Evolutionary conservation across 2,113 vertebrate genomes (phyloP).

Genomic region (Butastur rufipennis): DNA sequence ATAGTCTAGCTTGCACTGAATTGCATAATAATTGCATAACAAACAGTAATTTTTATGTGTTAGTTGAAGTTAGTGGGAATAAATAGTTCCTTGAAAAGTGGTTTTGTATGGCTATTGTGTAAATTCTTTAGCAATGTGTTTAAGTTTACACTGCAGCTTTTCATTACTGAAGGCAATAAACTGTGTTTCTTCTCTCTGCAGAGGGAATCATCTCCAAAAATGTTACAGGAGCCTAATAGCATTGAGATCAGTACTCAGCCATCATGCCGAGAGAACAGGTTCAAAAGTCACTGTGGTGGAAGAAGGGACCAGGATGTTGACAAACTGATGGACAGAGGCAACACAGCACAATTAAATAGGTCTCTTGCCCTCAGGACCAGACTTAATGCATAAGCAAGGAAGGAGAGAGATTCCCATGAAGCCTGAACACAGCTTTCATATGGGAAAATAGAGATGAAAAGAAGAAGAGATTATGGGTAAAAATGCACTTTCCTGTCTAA

Average conservation of each 20-base stretch:
- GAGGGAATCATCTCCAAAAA: neutral
- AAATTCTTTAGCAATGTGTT: neutral
- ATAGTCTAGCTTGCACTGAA: neutral
- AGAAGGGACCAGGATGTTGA: neutral
- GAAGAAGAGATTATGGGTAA: neutral
- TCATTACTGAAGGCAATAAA: neutral
- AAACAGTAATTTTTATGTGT: neutral
- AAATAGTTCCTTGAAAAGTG: neutral
- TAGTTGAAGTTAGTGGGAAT: neutral
- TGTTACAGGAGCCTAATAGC: neutral
- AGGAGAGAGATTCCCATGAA: neutral
- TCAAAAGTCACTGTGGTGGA: neutral
- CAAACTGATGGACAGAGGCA: neutral
- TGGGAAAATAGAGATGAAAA: neutral
- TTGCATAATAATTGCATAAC: neutral
- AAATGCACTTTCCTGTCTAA: neutral
- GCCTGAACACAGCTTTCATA: neutral
- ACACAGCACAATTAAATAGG: neutral
- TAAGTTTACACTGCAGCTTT: neutral
- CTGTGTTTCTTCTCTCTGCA: neutral
- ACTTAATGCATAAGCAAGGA: neutral
- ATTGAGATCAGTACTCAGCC: neutral
- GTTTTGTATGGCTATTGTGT: neutral
- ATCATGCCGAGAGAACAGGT: neutral
- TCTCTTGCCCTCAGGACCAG: neutral